Base-by-base conservation (phyloP, 2,888 invertebrate species). In the Drosophila pegasa region DNA sequence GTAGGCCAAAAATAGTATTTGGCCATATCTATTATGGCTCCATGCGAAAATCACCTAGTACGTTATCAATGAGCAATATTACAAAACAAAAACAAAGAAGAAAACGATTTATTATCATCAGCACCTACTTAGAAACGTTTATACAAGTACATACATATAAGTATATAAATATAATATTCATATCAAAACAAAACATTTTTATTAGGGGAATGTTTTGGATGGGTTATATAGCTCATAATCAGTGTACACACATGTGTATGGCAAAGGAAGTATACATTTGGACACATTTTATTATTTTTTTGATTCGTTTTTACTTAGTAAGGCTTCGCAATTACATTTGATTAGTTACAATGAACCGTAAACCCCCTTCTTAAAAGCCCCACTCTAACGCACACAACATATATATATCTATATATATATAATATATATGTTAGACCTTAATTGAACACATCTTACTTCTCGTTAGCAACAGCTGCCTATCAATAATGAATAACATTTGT, bases 91-190 rank as follows among this genome's bases (percentile, higher is more conserved):
- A 51, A 75, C n/a, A n/a, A n/a, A n/a, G n/a, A 86, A 69, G 72
- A 67, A 66, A 73, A 63, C 61, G 55, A 78, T 88, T 85, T 85
- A 87, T 85, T 85, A 85, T 88, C 89, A 88, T n/a, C 69, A 86
- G 72, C 84, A 87, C 84, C 84, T 73, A 70, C 50, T 56, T 61
- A 57, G 52, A 60, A 52, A 60, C 71, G 51, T 45, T 64, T 64
- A 57, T 48, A 68, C 71, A 68, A 60, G 70, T 70, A 68, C 51
- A 63, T 59, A 66, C 57, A 57, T 64, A 50, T 67, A 51, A 45
- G 25, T 43, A 31, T 67, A 51, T 45, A 8, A 76, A 66, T 56
- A 67, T 70, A 74, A 61, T 66, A 72, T 63, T 67, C 43, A 57
- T 71, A 84, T 68, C 52, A 73, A 66, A 66, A 62, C 52, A 57